These are phyloP conservation scores for Gonioctena quinquepunctata DNA, from an alignment of 1,140 invertebrate species.

Conservation along the genomic window DNA sequence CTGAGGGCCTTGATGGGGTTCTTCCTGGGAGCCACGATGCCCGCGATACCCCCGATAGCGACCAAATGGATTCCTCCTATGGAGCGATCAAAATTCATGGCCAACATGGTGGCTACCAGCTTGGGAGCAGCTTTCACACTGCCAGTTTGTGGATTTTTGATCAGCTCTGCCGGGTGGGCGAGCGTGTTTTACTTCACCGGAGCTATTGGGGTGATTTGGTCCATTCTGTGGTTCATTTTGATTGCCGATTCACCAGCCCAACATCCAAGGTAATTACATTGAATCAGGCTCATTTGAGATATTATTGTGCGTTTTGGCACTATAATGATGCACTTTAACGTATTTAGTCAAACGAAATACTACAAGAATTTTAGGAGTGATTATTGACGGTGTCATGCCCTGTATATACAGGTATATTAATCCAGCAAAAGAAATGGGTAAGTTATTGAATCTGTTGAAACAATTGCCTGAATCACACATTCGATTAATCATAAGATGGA, in stretches of 20 bases:
- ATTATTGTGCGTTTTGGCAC: too few relatives aligned
- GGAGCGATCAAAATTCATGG: slow-evolving; percentile 85
- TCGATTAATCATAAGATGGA: too few relatives aligned
- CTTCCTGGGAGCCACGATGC: slow-evolving; percentile 85
- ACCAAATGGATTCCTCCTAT: slow-evolving; percentile 89
- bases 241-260: slow-evolving; percentile 83
- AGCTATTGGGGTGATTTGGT: slow-evolving; percentile 78
- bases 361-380: too few relatives aligned
- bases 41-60: slow-evolving; percentile 86
- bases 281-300: too few relatives aligned
- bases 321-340: too few relatives aligned
- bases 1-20: slow-evolving; percentile 73
- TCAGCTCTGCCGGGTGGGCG: slow-evolving; percentile 78
- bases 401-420: too few relatives aligned
- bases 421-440: too few relatives aligned
- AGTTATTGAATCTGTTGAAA: too few relatives aligned
- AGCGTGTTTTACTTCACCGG: slow-evolving; percentile 86
- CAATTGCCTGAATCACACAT: too few relatives aligned
- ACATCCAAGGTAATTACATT: slow-evolving; percentile 85
- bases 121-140: slow-evolving; percentile 82
- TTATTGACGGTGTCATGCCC: too few relatives aligned
- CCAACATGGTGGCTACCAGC: slow-evolving; percentile 86
- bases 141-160: slow-evolving; percentile 79
- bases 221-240: slow-evolving; percentile 80
- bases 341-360: too few relatives aligned